phyloP scores from a whole-genome alignment of 1,140 invertebrate genomes.

The Magallana angulata region DNA sequence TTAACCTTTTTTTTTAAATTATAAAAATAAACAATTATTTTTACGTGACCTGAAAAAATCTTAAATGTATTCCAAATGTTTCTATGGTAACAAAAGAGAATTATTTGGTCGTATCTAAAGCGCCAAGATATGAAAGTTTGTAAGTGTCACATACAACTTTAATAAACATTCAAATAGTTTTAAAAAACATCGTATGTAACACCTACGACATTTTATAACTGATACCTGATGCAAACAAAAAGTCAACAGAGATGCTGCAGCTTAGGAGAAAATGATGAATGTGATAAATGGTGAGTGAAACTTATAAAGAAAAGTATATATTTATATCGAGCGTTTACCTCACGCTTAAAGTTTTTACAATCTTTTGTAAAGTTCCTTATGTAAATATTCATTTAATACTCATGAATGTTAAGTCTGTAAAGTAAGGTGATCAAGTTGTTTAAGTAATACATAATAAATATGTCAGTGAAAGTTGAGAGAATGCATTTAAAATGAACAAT shows the following conservation, averaged over 20 bases:
- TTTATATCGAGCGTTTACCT: not conserved
- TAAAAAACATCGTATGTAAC: constrained; percentile 19
- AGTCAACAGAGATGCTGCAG: not conserved
- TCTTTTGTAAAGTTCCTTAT: not conserved
- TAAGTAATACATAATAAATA: not conserved
- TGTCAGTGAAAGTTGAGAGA: not conserved
- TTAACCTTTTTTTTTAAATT: not conserved
- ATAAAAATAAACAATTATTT: not conserved
- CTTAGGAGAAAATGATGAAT: not conserved
- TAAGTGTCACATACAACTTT: constrained; percentile 9
- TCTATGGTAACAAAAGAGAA: not conserved
- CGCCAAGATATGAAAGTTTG: not conserved
- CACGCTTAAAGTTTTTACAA: not conserved
- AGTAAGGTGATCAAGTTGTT: not conserved
- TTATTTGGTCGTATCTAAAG: constrained; percentile 8
- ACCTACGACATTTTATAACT: constrained; percentile 15
- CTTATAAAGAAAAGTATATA: not conserved
- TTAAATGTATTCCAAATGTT: not conserved
- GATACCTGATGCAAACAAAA: not conserved
- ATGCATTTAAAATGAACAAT: not conserved
- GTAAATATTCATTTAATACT: not conserved
- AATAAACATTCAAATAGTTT: not conserved
- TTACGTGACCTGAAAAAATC: not conserved
- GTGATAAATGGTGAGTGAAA: not conserved
- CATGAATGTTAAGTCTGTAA: not conserved